phyloP scores from a whole-genome alignment of 2,888 invertebrate genomes.

The Acanthosoma haemorrhoidale region DNA sequence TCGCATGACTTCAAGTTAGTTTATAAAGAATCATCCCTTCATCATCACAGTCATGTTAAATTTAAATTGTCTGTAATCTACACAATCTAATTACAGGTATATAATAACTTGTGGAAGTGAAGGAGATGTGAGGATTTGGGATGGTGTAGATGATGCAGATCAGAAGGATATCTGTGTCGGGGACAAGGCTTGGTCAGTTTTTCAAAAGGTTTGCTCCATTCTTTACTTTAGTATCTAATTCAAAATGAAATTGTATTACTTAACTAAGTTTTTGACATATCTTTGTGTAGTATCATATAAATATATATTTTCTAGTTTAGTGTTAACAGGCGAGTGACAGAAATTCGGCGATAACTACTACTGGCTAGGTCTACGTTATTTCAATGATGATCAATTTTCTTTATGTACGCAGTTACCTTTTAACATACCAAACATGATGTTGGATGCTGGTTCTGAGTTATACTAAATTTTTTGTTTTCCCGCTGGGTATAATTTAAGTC shows the following conservation, averaged over 20 bases:
- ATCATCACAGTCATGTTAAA: constrained; percentile 4
- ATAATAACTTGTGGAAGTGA: constrained; percentile 86
- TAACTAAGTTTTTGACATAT: too few species aligned
- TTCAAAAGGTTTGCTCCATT: constrained; percentile 54
- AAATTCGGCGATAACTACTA: too few species aligned
- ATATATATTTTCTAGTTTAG: too few species aligned
- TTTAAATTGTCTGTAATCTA: neutral
- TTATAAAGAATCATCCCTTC: constrained; percentile 1
- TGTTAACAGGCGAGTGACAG: too few species aligned
- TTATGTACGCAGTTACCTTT: too few species aligned
- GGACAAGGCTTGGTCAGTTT: constrained; percentile 71
- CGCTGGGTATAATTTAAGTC: too few species aligned
- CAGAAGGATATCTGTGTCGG: constrained; percentile 78
- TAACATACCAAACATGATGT: too few species aligned
- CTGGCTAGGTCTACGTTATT: too few species aligned
- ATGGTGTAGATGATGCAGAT: constrained; percentile 79
- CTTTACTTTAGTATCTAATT: neutral
- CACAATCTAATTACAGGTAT: constrained; percentile 53
- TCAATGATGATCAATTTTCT: too few species aligned
- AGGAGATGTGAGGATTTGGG: constrained; percentile 87
- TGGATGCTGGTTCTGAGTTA: too few species aligned
- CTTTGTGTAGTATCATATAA: too few species aligned
- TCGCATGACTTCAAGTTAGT: constrained; percentile 72
- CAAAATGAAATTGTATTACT: neutral
- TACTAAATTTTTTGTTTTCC: too few species aligned